These are phyloP conservation scores for Macaria notata DNA, from an alignment of 2,888 invertebrate species.

Conservation along the genomic window DNA sequence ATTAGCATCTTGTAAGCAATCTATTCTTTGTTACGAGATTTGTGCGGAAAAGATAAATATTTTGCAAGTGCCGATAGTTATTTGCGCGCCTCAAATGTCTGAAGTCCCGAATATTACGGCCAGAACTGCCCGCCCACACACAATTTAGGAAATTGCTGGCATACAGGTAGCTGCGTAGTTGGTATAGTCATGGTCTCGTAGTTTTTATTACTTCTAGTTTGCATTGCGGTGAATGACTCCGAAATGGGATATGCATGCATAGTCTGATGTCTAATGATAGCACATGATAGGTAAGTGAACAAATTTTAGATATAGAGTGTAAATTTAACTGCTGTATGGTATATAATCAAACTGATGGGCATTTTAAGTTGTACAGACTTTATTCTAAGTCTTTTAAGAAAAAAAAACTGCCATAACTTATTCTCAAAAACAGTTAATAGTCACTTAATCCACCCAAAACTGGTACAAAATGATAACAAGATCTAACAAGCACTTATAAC, in stretches of 20 bases:
- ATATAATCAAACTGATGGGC: no score
- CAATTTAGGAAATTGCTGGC: slow-evolving; percentile 10
- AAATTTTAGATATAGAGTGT: no score
- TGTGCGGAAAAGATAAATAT: slow-evolving; percentile 22
- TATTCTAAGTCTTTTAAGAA: not conserved
- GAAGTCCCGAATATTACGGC: slow-evolving; percentile 9
- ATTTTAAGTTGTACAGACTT: not conserved
- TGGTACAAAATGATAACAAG: slow-evolving; percentile 17
- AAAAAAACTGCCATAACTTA: no score
- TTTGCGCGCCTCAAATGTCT: not conserved
- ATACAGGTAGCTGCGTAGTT: slow-evolving; percentile 2
- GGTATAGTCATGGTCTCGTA: not conserved
- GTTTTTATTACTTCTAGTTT: slow-evolving; percentile 2
- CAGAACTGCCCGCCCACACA: slow-evolving; percentile 5
- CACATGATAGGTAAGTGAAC: no score
- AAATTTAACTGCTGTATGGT: no score
- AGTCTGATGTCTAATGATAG: no score
- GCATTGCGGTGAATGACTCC: not conserved
- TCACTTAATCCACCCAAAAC: slow-evolving; percentile 4
- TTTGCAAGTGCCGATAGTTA: slow-evolving; percentile 9
- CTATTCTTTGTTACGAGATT: slow-evolving; percentile 25
- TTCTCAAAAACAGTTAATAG: not conserved
- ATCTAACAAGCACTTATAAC: slow-evolving; percentile 16
- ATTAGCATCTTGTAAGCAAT: slow-evolving; percentile 30
- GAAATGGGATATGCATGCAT: no score